Conservation (phyloP, 92 coral and sea anemone species). For the Micromussa lordhowensis region DNA sequence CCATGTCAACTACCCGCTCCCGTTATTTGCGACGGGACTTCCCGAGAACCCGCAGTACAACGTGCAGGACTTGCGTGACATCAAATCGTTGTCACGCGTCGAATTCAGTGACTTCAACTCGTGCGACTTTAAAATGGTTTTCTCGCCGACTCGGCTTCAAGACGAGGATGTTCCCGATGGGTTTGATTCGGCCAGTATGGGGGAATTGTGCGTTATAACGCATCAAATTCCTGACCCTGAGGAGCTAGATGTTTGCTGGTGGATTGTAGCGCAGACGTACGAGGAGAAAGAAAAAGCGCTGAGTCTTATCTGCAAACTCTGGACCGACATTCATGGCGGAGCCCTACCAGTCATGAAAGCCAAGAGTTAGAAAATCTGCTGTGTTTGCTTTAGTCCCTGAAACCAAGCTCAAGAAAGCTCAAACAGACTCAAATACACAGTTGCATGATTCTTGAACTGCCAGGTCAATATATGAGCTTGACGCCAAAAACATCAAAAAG, state of each 20-base stretch:
- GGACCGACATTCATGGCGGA: conserved; percentile 89
- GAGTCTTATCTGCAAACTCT: conserved; percentile 85
- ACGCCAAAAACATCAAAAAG: neutral
- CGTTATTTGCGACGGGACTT: conserved; percentile 97
- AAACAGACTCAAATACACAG: neutral
- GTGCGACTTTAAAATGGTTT: conserved; percentile 89
- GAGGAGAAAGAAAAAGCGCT: conserved; percentile 98
- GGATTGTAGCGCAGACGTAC: conserved; percentile 90
- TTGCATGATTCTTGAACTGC: neutral
- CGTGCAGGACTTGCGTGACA: conserved; percentile 88
- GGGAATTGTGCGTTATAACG: conserved; percentile 82
- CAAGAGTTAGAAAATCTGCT: neutral
- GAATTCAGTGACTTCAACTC: conserved; percentile 96
- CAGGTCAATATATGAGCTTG: neutral
- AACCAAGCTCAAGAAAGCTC: neutral
- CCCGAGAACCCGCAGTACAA: conserved; percentile 91
- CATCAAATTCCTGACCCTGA: conserved; percentile 62
- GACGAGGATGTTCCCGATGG: conserved; percentile 69
- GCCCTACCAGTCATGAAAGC: conserved; percentile 93
- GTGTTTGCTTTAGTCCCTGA: neutral
- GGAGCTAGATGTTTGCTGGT: conserved; percentile 76
- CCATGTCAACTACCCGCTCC: conserved; percentile 94
- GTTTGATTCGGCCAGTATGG: conserved; percentile 91
- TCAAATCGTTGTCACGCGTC: conserved; percentile 86
- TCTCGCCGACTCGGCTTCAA: conserved; percentile 64